Base-by-base conservation (phyloP, 2,888 invertebrate genomes). In the Erynnis tages region DNA sequence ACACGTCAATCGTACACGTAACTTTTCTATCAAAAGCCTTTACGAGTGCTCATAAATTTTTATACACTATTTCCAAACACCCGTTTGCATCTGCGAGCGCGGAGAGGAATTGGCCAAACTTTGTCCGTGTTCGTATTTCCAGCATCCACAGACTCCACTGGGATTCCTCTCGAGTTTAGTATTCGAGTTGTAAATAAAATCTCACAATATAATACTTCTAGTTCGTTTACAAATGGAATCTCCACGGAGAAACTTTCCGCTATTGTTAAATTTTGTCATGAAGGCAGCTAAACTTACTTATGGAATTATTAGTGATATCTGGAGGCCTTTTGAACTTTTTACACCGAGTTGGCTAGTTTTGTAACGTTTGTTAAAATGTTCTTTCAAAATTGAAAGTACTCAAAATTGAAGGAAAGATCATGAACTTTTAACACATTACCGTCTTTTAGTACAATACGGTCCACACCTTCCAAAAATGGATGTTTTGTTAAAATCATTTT, bases 121-220 rank as follows among this genome's bases (percentile, higher is more conserved):
- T 34, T 45, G 11, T 7, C 27, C 25, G 16, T 11, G 21, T 14
- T 37, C 37, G 41, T 50, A 50, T 50, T 50, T 50, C 50, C 14
- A 43, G 19, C 34, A 16, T 25, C 19, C 32, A 30, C 17, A 29
- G 25, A 40, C 7, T 43, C 50, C 27, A 14, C 35, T 1, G 50
- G 44, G 50, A 27, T 30, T 44, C 13, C 34, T 52, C 27, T 38
- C 29, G 16, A 52, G 44, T 44, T 52, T 29, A 35, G 19, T 44
- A 43, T 52, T 44, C 37, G 30, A 44, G 34, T 52, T 37, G 44
- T 43, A 37, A 52, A 52, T 52, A 44, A 37, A 52, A 43, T 30
- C 43, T 8, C 41, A 40, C 41, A 44, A 13, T 32, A 8, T 41
- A 11, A 38, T 38, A 50, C 43, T 16, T 34, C 43, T 30, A 37